phyloP scores from a whole-genome alignment of 1,140 invertebrate species.

The Ectropis grisescens region DNA sequence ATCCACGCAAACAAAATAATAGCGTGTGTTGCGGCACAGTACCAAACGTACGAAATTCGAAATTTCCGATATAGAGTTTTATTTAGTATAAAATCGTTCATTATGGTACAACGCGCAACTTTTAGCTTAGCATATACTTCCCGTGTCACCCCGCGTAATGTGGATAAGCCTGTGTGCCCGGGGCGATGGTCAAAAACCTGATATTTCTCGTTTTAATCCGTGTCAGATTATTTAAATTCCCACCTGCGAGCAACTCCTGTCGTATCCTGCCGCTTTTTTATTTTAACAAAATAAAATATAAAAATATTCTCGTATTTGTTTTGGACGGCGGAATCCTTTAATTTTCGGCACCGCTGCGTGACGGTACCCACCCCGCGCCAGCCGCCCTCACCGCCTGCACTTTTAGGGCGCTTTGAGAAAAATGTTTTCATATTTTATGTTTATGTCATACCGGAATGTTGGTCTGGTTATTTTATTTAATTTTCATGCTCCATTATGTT shows the following conservation, averaged over 20 bases:
- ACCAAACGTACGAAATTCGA: too few relatives aligned
- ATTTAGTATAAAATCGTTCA: too few relatives aligned
- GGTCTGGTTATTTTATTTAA: slow-evolving; percentile 25
- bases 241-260: slow-evolving; percentile 55
- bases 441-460: slow-evolving; percentile 19
- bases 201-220: slow-evolving; percentile 67
- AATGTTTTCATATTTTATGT: slow-evolving; percentile 35
- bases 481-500: not conserved
- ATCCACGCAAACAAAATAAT: too few relatives aligned
- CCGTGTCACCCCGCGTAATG: too few relatives aligned
- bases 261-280: slow-evolving; percentile 48
- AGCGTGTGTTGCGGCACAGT: too few relatives aligned
- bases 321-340: slow-evolving; percentile 67
- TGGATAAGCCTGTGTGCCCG: slow-evolving; percentile 45
- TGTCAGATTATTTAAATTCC: slow-evolving; percentile 70
- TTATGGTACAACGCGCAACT: too few relatives aligned
- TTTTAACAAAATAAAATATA: slow-evolving; percentile 69
- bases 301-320: slow-evolving; percentile 67
- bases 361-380: too few relatives aligned
- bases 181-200: slow-evolving; percentile 63
- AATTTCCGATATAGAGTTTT: too few relatives aligned
- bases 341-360: slow-evolving; percentile 60
- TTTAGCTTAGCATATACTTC: too few relatives aligned
- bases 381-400: slow-evolving; percentile 38
- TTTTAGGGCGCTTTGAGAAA: slow-evolving; percentile 50